These are phyloP conservation scores for Mesitornis unicolor DNA, from an alignment of 2,113 vertebrate species.

Conservation along the genomic window DNA sequence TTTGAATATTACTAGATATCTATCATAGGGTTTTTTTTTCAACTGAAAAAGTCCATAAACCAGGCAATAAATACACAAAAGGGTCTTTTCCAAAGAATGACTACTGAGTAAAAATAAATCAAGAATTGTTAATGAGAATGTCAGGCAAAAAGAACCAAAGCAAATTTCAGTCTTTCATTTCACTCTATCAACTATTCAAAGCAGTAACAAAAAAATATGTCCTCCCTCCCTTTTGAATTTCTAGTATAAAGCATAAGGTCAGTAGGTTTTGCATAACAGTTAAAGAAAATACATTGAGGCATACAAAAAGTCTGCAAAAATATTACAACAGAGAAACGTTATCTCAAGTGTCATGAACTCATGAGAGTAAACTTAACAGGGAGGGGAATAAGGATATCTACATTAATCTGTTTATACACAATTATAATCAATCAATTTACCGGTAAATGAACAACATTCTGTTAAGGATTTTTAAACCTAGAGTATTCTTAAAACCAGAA, in stretches of 20 bases:
- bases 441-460: not conserved
- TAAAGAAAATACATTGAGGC: not conserved
- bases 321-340: not conserved
- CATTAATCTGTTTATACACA: not conserved
- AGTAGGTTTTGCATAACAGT: not conserved
- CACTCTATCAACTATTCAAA: not conserved
- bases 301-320: not conserved
- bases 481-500: not conserved
- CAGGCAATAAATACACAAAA: not conserved
- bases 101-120: not conserved
- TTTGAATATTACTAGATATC: not conserved
- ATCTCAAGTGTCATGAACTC: not conserved
- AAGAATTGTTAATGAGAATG: not conserved
- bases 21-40: not conserved
- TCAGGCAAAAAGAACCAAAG: not conserved
- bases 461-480: not conserved
- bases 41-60: not conserved
- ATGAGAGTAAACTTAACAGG: not conserved
- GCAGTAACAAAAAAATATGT: not conserved
- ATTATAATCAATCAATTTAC: not conserved
- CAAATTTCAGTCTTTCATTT: not conserved
- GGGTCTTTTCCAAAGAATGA: not conserved
- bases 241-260: not conserved
- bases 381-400: fast-evolving
- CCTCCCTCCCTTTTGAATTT: not conserved